Percentiles rank a stretch among this genome's conserved stretches.
Conservation (phyloP, 37 sponge, comb jelly and placozoan genomes). For the Diacarnus erythraeanus region DNA sequence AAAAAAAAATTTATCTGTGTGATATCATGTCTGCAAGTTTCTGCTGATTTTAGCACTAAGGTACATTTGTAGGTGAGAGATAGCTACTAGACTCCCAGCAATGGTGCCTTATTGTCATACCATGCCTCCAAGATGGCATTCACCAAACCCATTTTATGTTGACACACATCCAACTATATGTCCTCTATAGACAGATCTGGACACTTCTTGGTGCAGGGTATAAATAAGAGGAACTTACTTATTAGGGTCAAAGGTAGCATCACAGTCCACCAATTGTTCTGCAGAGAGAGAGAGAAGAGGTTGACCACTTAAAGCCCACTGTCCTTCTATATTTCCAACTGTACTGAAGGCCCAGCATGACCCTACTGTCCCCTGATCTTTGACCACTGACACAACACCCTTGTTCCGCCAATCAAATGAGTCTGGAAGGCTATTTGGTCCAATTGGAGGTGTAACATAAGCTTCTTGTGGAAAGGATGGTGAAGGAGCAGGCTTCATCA, state of each 20-base stretch:
- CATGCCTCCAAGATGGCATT: too few species aligned
- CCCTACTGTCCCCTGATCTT: conserved; percentile 80
- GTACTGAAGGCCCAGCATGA: conserved; percentile 92
- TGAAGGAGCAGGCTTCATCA: conserved; percentile 54
- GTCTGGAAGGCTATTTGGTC: background rate
- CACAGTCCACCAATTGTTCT: conserved; percentile 88
- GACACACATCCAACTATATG: too few species aligned
- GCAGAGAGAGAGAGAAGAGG: conserved; percentile 50
- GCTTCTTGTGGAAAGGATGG: background rate
- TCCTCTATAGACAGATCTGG: background rate
- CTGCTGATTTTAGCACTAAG: too few species aligned
- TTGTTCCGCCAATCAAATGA: conserved; percentile 80
- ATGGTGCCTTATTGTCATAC: too few species aligned
- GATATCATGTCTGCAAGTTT: too few species aligned
- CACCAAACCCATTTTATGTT: too few species aligned
- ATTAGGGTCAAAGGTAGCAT: conserved; percentile 62
- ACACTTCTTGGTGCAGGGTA: background rate
- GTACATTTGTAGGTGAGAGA: too few species aligned
- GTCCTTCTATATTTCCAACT: conserved; percentile 78
- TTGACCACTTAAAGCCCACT: conserved; percentile 70
- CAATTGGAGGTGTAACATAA: background rate
- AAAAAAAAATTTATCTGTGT: too few species aligned
- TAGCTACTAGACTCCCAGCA: too few species aligned
- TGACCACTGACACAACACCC: conserved; percentile 65
- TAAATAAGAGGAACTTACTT: conserved; percentile 33